Evolutionary conservation across 1,140 invertebrate genomes (phyloP), one percentile per base, ranked within the genome.

Genomic region (Arion vulgaris): DNA sequence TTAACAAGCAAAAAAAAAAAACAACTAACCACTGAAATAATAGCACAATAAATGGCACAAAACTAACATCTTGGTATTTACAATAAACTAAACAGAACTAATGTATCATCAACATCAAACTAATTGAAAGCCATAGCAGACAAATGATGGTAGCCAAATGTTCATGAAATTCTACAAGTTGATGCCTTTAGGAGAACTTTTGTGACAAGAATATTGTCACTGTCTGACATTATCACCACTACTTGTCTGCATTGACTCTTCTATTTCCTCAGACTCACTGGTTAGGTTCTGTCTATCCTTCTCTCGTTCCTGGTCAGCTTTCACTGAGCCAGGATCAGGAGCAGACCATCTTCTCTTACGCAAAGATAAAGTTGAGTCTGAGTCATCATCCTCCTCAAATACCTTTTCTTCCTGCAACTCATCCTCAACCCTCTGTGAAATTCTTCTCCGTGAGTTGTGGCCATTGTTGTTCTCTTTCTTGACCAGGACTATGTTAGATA

Each of bases 331-430:
- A 13, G 75, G 69, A 74, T 90, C 90, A 11, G 91, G 89, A 19
- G 89, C 89, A 32, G 90, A 91, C 90, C 90, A 91, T 0, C 89
- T 83, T 53, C 91, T 84, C 86, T 90, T 90, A 36, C 90, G 89
- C 41, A 86, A 86, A 71, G 84, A 81, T 38, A 83, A 83, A 53
- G 66, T 36, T 4, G 74, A 73, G 32, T 51, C 77, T 28, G n/a
- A 72, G 0, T 75, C 41, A 26, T 78, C 68, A 39, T 75, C 62
- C 39, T 72, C 62, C 32, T 28, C 51, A 17, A 38, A 66, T 15
- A 72, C 73, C 38, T 71, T 38, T 17, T 77, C 79, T 28, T 77
- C 41, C 32, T 36, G 79, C 2, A 53, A 45, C 9, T 66, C 79
- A 38, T 69, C 73, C 62, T 62, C 82, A 77, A 78, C 57, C 49